Conservation (phyloP, 2,797 vertebrate species). For the Cossypha polioptera region DNA sequence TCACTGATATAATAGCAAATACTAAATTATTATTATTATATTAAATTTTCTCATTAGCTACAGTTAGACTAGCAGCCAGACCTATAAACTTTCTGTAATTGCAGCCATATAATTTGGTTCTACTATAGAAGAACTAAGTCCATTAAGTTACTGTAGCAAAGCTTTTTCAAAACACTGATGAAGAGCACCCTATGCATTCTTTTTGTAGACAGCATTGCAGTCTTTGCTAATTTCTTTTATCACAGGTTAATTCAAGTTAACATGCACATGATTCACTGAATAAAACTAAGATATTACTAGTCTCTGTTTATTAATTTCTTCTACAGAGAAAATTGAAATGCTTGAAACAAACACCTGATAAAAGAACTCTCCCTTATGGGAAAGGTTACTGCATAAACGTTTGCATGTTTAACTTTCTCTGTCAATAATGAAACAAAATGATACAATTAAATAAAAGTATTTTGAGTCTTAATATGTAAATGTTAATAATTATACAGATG, state of each 20-base stretch:
- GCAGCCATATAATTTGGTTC: neutral
- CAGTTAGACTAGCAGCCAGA: neutral
- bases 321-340: neutral
- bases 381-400: neutral
- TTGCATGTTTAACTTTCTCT: neutral
- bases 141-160: neutral
- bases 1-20: neutral
- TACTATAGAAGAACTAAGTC: neutral
- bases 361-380: neutral
- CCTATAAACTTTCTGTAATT: neutral
- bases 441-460: neutral
- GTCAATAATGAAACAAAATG: neutral
- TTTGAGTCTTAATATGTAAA: neutral
- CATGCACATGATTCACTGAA: neutral
- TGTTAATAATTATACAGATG: neutral
- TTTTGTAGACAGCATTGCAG: neutral
- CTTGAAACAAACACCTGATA: neutral
- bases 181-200: neutral
- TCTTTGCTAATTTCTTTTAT: neutral
- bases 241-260: neutral
- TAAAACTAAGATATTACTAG: neutral
- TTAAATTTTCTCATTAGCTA: neutral
- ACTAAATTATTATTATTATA: neutral
- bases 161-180: neutral
- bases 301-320: neutral